These are phyloP conservation scores for Spea bombifrons DNA, from an alignment of 2,113 vertebrate genomes.

Conservation along the genomic window DNA sequence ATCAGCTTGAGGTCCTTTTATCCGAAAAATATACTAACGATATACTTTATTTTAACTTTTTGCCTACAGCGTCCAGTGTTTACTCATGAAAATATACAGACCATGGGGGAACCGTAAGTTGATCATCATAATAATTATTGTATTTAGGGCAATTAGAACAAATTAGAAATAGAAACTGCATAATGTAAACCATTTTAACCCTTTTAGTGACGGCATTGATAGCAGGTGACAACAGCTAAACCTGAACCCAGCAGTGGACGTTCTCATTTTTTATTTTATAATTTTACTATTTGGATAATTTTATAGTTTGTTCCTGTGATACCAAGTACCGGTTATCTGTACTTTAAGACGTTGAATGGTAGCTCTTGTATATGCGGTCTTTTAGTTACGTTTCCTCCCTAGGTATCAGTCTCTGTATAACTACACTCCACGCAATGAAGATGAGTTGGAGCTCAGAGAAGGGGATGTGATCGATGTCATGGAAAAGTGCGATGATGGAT, in stretches of 20 bases:
- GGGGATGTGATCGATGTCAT: conserved; percentile 93
- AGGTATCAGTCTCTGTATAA: conserved; percentile 97
- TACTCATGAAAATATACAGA: conserved; percentile 84
- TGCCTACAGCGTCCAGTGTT: conserved; percentile 80
- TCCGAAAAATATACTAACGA: conserved; percentile 31
- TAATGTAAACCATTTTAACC: not conserved
- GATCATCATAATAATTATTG: conserved; percentile 2
- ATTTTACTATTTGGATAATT: too few species aligned
- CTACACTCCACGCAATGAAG: conserved; percentile 93
- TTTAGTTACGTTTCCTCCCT: conserved; percentile 47
- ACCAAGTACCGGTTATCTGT: not conserved
- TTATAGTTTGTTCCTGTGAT: not conserved
- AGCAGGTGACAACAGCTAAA: not conserved
- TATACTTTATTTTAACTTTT: conserved; percentile 69
- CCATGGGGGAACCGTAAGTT: conserved; percentile 97
- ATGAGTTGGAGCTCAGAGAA: conserved; percentile 95
- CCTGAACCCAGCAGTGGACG: too few species aligned
- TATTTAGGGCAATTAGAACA: too few species aligned
- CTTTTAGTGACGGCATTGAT: not conserved
- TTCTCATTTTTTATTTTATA: too few species aligned
- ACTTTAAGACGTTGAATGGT: not conserved
- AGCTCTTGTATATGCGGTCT: not conserved
- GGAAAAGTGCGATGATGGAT: conserved; percentile 97
- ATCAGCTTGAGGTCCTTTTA: not conserved
- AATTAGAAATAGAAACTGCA: not conserved